Evolutionary conservation across 2,113 vertebrate genomes (phyloP), one percentile per base, ranked within the genome.

Genomic region (Polypterus bichir): DNA sequence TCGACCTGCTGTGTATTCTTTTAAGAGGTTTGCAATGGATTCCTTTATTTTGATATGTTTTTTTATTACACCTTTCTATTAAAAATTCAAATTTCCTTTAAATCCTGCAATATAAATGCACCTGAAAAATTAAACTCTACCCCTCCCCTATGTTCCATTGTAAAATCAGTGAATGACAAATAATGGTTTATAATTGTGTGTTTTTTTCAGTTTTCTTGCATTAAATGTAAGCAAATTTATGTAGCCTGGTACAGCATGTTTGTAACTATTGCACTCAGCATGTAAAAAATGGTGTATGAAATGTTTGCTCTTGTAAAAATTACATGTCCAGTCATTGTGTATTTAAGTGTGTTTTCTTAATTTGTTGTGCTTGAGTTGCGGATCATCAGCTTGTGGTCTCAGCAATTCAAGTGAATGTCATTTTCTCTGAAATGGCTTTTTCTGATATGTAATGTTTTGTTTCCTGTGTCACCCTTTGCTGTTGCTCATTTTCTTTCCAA

Each of bases 381-480:
- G 81, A 79, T 86, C 88, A 88, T 87, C 87, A 82, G 75, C 73
- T 70, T 78, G 82, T 78, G 87, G 70, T 76, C 82, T 69, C 76
- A 83, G 87, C 92, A 97, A 85, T 84, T 92, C 89, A 94, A 93
- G 89, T 87, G 63, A 79, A 79, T 79, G 88, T 89, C 89, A 87
- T 91, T 91, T 98, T 87, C 84, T 82, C 86, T 79, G 74, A 84
- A 83, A 92, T 85, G 92, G 88, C 82, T 83, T 73, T 72, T 68
- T 83, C 77, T 71, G 73, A 79, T 81, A 69, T 83, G 70, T 77
- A 75, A 80, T 84, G 80, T 81, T 82, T 68, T 86, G 83, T 91
- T 81, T 74, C 77, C 80, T 74, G 71, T 64, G 77, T 88, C 83
- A 76, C 81, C 84, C 82, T 64, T 79, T 81, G 75, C 88, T 76